Conservation (phyloP, 2,797 vertebrate genomes). For the Spondyliosoma cantharus region DNA sequence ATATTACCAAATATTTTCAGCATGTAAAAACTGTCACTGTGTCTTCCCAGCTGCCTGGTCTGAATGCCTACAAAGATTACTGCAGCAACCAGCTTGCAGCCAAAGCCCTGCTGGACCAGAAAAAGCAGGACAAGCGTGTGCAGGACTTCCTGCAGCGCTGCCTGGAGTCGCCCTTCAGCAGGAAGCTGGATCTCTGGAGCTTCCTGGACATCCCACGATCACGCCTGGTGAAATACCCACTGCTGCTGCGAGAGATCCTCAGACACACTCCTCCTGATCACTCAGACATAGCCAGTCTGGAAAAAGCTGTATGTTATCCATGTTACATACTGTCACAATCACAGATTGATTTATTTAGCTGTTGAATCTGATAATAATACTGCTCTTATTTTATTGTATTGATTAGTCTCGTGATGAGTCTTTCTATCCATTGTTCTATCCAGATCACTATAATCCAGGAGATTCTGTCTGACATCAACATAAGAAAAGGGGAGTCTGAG, state of each 20-base stretch:
- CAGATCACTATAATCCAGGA: conserved; percentile 95
- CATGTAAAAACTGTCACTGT: neutral
- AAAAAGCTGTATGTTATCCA: conserved; percentile 86
- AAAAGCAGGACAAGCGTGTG: conserved; percentile 93
- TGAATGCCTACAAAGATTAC: conserved; percentile 93
- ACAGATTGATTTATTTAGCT: neutral
- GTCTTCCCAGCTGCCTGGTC: conserved; percentile 87
- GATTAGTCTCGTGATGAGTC: neutral
- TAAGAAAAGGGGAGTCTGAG: conserved; percentile 96
- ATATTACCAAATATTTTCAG: neutral
- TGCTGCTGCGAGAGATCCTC: conserved; percentile 94
- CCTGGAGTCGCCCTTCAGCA: conserved; percentile 97
- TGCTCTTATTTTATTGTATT: neutral
- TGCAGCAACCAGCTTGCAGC: conserved; percentile 97
- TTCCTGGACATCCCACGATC: conserved; percentile 97
- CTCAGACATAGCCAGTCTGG: conserved; percentile 86
- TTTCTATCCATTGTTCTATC: conserved; percentile 33
- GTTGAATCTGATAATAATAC: neutral
- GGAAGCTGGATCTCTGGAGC: conserved; percentile 97
- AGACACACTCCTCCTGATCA: conserved; percentile 93
- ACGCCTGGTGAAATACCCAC: conserved; percentile 94
- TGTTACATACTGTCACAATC: neutral
- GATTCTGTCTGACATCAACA: conserved; percentile 94
- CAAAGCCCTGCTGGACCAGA: conserved; percentile 95
- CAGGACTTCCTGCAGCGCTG: conserved; percentile 97